Evolutionary conservation across 2,113 vertebrate genomes (phyloP), one percentile per base, ranked within the genome.

Genomic region (Excalfactoria chinensis): DNA sequence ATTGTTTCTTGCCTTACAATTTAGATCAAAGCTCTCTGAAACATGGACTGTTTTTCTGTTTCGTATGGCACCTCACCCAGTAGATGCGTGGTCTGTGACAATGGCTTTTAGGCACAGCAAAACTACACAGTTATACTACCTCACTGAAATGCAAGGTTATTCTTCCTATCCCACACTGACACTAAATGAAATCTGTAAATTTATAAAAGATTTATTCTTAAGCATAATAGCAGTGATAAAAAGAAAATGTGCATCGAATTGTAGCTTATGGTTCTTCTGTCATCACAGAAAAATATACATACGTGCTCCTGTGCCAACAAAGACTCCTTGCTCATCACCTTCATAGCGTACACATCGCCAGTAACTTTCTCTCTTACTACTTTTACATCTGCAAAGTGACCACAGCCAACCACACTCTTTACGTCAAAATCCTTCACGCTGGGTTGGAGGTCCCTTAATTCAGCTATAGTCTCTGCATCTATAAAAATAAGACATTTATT

Each of bases 291-390:
- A 77, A 83, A 75, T 7, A 60, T 63, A 90, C 97, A 44, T 98
- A 99, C 99, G 16, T 99, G 98, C 84, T 99, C 98, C 93, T 98
- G 97, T 1, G 96, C 94, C 84, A 98, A 75, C 93, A 99, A 94
- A 67, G 97, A 92, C 64, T 94, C 93, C 96, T 99, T 99, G 86
- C 98, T 98, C 98, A 99, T 99, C 94, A 99, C 97, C 97, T 99
- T 99, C 98, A 99, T 98, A 46, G 99, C 99, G 88, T 98, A 99
- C 49, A 99, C 95, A 51, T 99, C 98, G 43, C 99, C 99, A 0
- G 98, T 99, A 9, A 97, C 96, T 88, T 97, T 99, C 96, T 99
- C 99, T 75, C 97, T 97, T 25, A 99, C 99, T 59, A 99, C 98
- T 84, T 98, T 98, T 77, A 99, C 99, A 84, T 99, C 98, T 7